Evolutionary conservation across 2,888 invertebrate species (phyloP), one percentile per base, ranked within the genome.

Genomic region (Drosophila limbata): DNA sequence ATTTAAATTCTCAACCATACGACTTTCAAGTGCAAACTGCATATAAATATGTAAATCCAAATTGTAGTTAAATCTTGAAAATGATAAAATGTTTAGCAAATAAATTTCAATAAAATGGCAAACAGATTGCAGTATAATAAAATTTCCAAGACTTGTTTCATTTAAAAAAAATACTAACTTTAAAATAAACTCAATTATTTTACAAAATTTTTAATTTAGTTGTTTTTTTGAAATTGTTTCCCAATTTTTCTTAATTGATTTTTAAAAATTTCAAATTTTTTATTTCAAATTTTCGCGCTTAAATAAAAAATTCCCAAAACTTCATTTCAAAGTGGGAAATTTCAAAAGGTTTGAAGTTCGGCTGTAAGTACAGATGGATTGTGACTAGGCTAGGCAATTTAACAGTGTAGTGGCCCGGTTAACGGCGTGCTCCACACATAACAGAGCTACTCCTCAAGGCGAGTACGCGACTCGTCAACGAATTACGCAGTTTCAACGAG

Each of bases 1-100:
- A 76, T 75, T 67, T 63, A 59, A 74, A 74, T 60, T 66, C 65
- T 66, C 50, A 52, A 45, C n/a, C 55, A 33, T 45, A 45, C 40
- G 59, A 51, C 53, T 59, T 33, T 31, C 37, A 42, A 50, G 47
- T 42, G 55, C 48, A 42, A 21, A 53, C 42, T 50, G 45, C 70
- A 63, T 61, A 48, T 44, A 25, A 8, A 31, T 69, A 81, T 84
- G 76, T 83, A 76, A 85, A 83, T 78, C 85, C 77, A 81, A 86
- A 81, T 76, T 74, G 83, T 85, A 85, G 87, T 83, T 85, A 84
- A 83, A 83, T 79, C 78, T 83, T 87, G 67, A 78, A 86, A 47
- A 57, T 79, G 79, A 71, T 79, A 73, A 84, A 84, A 78, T 83
- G 76, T 80, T 87, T 83, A 85, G 85, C 64, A 51, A 87, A 84